These are phyloP conservation scores for Onychostruthus taczanowskii DNA, from an alignment of 2,113 vertebrate genomes.

Conservation along the genomic window DNA sequence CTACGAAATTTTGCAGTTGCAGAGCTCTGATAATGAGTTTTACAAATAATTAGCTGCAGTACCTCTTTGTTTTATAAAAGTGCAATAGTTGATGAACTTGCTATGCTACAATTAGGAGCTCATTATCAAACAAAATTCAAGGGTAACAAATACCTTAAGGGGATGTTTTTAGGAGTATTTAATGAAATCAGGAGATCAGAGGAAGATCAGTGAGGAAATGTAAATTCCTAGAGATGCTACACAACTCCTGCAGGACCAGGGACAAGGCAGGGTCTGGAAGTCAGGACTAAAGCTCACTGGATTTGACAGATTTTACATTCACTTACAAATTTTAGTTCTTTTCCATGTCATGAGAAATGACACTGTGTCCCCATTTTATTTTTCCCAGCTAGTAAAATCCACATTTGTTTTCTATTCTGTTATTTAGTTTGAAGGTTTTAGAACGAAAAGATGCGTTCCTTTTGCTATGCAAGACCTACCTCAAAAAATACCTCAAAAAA, in stretches of 20 bases:
- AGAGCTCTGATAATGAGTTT: conserved; percentile 19
- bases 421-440: neutral
- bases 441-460: neutral
- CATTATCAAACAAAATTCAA: conserved; percentile 26
- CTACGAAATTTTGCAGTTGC: neutral
- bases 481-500: neutral
- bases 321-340: neutral
- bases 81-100: conserved; percentile 11
- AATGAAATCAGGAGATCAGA: neutral
- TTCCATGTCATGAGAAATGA: neutral
- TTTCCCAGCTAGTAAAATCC: neutral
- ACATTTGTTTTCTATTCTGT: neutral
- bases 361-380: neutral
- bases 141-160: conserved; percentile 5
- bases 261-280: neutral
- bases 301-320: neutral
- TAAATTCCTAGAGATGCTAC: neutral
- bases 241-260: neutral
- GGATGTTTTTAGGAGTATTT: neutral
- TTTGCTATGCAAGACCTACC: neutral
- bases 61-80: neutral
- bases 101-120: conserved; percentile 20
- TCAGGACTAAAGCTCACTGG: neutral
- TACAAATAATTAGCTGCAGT: conserved; percentile 21
- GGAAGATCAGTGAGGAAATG: neutral